Percentiles rank a stretch among this genome's conserved stretches.
These are phyloP conservation scores for Sminthurides bifidus DNA, from an alignment of 1,140 invertebrate genomes.

Conservation along the genomic window DNA sequence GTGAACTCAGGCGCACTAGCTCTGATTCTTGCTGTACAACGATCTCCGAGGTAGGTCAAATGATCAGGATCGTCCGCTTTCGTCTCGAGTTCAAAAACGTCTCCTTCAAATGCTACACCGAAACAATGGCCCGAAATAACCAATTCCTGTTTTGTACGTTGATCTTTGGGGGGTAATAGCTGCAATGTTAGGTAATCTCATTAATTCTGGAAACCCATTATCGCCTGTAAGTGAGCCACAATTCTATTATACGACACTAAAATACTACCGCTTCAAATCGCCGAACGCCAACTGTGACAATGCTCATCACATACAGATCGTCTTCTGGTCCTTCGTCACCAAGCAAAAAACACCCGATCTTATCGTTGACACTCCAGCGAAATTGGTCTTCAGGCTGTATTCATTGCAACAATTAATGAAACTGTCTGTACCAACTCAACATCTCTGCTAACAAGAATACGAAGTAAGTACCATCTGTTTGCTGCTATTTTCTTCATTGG, in stretches of 20 bases:
- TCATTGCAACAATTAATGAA: neutral
- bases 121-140: neutral
- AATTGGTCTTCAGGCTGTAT: neutral
- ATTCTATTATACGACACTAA: no score
- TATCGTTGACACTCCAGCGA: constrained; percentile 15
- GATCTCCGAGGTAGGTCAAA: constrained; percentile 24
- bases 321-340: constrained; percentile 12
- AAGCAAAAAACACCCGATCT: constrained; percentile 22
- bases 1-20: constrained; percentile 9
- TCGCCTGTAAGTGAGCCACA: no score
- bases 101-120: constrained; percentile 13
- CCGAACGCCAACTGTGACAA: constrained; percentile 14
- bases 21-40: constrained; percentile 21
- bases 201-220: no score
- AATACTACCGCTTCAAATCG: constrained; percentile 15
- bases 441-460: neutral
- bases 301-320: constrained; percentile 27
- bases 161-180: no score
- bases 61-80: neutral
- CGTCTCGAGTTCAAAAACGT: constrained; percentile 11
- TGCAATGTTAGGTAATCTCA: no score
- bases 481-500: neutral
- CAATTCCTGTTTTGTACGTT: neutral
- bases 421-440: neutral
- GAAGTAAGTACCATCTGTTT: neutral